Conservation (phyloP, 1,140 invertebrate species). For the Ladona fulva region DNA sequence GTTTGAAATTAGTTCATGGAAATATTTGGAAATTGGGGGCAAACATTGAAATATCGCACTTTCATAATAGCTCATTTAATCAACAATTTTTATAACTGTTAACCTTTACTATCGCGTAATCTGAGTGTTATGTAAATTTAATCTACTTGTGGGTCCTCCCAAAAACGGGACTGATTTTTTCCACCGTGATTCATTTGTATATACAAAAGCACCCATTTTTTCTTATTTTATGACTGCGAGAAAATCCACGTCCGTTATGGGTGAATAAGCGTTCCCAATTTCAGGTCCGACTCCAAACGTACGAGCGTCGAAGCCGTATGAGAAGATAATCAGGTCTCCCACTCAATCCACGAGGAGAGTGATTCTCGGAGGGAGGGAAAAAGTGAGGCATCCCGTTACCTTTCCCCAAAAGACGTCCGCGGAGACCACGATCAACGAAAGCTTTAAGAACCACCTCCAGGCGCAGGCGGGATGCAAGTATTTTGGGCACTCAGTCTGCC, state of each 20-base stretch:
- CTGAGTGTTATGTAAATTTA: too few species aligned
- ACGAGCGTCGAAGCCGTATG: background rate
- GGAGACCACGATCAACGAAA: background rate
- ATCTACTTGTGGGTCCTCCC: too few species aligned
- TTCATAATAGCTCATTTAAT: too few species aligned
- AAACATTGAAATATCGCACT: too few species aligned
- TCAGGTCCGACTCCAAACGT: background rate
- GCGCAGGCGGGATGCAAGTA: slow-evolving; percentile 49
- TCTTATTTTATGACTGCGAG: background rate
- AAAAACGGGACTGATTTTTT: too few species aligned
- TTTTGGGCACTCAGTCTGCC: slow-evolving; percentile 64
- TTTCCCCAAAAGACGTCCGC: background rate
- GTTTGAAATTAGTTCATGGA: too few species aligned
- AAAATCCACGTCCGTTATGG: background rate
- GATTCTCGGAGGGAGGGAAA: background rate
- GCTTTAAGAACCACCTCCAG: background rate
- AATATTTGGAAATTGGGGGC: too few species aligned
- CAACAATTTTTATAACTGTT: too few species aligned
- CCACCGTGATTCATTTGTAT: too few species aligned
- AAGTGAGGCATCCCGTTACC: background rate
- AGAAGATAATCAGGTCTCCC: background rate
- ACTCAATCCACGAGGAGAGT: background rate
- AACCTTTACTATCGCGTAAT: too few species aligned
- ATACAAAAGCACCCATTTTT: background rate
- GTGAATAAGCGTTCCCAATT: background rate